These are phyloP conservation scores for Gymnorhina tibicen DNA, from an alignment of 2,113 vertebrate genomes.

Conservation along the genomic window DNA sequence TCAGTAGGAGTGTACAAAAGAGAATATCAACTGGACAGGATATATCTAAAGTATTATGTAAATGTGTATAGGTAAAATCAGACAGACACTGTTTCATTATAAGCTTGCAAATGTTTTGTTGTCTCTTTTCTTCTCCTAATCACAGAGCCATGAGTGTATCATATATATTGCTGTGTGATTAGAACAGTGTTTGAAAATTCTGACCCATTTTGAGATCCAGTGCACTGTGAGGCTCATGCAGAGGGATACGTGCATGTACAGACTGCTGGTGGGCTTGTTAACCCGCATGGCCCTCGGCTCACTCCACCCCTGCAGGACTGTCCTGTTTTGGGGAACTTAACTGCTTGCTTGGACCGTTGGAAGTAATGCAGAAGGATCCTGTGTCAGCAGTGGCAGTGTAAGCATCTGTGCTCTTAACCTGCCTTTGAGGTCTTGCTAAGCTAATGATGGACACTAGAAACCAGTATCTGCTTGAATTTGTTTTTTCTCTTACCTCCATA, in stretches of 20 bases:
- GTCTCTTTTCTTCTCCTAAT: not conserved
- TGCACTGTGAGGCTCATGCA: not conserved
- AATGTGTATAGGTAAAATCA: not conserved
- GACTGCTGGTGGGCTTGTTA: not conserved
- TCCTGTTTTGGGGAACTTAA: not conserved
- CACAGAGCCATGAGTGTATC: not conserved
- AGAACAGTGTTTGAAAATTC: not conserved
- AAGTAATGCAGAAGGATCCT: not conserved
- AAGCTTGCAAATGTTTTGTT: not conserved
- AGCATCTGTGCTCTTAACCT: not conserved
- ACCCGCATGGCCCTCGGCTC: rapidly evolving
- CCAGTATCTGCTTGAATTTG: not conserved
- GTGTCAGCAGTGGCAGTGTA: not conserved
- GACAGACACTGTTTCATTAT: not conserved
- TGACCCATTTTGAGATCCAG: not conserved
- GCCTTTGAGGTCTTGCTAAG: not conserved
- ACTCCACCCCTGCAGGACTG: not conserved
- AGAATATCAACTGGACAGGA: not conserved
- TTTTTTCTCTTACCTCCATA: not conserved
- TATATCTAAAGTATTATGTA: not conserved
- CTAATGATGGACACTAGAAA: not conserved
- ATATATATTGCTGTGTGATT: rapidly evolving
- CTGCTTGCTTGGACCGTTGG: not conserved
- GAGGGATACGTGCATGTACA: rapidly evolving
- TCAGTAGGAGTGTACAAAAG: not conserved